Base-by-base conservation (phyloP, 2,797 vertebrate species). In the Pantherophis alleghaniensis region DNA sequence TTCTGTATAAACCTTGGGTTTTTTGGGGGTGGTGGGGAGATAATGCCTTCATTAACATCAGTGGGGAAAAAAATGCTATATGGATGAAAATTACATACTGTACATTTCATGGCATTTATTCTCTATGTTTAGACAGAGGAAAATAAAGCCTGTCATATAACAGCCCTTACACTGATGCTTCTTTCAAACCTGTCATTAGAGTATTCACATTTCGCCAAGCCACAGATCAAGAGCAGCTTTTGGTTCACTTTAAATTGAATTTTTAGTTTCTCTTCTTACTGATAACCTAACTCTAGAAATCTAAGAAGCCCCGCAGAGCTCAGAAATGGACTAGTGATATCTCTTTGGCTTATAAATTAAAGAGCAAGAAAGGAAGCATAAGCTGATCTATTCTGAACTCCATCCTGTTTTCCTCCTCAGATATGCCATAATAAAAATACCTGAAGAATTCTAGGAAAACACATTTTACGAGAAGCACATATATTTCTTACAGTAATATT, bases 271-370 rank as follows among this genome's bases (percentile, higher is more conserved):
- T 87, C 53, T 69, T 61, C 83, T 86, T 32, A 22, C 86, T 26
- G 20, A 57, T 87, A 88, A 91, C 56, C 86, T 83, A 88, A 74
- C 37, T 93, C 55, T 60, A 56, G 88, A 91, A 90, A 88, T 88
- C 79, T 79, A 66, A 88, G n/a, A 88, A 91, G 53, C 42, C 61
- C 37, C 20, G 63, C 86, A 91, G 86, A 79, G 61, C n/a, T 91
- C 86, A 28, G 86, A n/a, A 93, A 91, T 79, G 88, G 28, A 88
- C 79, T 47, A 13, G 24, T 42, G 55, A 22, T 88, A 32, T 47
- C 26, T n/a, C 28, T 88, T 88, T 93, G 86, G 9, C 56, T 87
- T 57, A 57, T 66, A 53, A 11, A 59, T 88, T 91, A 88, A 79
- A 63, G 79, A 37, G 60, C 9, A 79, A 57, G 37, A 90, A 26